Base-by-base conservation (phyloP, 2,113 vertebrate species). In the Chloroceryle aenea region DNA sequence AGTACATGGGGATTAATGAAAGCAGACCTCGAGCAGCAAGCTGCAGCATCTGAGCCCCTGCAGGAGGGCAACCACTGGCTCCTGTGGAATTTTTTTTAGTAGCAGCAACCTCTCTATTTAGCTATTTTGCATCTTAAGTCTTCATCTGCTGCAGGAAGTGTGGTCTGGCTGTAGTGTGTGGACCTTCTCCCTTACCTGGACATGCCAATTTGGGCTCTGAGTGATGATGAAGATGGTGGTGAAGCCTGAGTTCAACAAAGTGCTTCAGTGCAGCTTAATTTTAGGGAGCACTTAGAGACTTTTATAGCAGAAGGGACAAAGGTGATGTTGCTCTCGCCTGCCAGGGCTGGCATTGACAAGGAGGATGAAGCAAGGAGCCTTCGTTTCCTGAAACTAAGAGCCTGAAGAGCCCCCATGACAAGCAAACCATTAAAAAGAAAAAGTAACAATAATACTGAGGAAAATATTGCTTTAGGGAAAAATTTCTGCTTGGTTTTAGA, bases 391-490 rank as follows among this genome's bases (percentile, higher is more conserved):
- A 69, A 55, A 72, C 13, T 5, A 45, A 73, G 78, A 90, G 59
- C 34, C 43, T 47, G 56, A 92, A 88, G 29, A 86, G n/a, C 56
- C n/a, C 74, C 62, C 25, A 9, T 36, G 64, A 72, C 75, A 86
- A 87, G 64, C 11, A 56, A 86, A 77, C 32, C 23, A 32, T 87
- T 95, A 92, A 84, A 72, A 36, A 80, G 76, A 83, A 62, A 36
- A 86, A 71, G 22, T 43, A 94, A 91, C 64, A 89, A 82, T 92
- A 97, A 93, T 47, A 47, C 68, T 3, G 14, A 85, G 43, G 20
- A 92, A 81, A 95, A 93, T 75, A 64, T 34, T 21, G 48, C 96
- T 96, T 96, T 13, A 12, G 95, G 96, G 93, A 32, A 78, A 90
- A 81, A 90, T 79, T 93, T 82, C 66, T 84, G 30, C 66, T 89